Evolutionary conservation across 2,113 vertebrate species (phyloP).

Genomic region (Corythaixoides concolor): DNA sequence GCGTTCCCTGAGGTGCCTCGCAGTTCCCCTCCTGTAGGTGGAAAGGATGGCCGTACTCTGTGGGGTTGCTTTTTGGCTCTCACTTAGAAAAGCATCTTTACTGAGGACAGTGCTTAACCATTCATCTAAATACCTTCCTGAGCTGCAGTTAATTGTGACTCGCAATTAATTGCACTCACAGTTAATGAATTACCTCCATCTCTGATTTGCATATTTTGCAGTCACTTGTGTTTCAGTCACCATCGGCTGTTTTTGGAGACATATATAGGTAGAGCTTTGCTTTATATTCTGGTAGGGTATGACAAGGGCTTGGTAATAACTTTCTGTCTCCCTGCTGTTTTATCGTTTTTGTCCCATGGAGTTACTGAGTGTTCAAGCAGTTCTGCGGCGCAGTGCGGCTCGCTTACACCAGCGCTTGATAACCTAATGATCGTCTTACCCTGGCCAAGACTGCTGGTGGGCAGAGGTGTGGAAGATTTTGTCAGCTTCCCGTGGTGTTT

Average conservation of each 20-base stretch:
- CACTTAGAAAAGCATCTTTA: neutral
- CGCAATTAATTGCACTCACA: neutral
- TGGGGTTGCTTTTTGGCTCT: neutral
- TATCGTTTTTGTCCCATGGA: neutral
- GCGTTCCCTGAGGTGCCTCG: rapidly evolving
- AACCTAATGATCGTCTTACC: neutral
- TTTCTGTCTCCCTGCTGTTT: neutral
- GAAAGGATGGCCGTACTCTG: neutral
- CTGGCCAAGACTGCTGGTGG: neutral
- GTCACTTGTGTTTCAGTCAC: neutral
- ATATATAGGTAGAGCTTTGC: neutral
- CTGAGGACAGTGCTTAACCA: neutral
- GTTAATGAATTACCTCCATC: neutral
- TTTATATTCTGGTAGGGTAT: neutral
- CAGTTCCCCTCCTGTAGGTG: rapidly evolving
- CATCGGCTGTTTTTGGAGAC: neutral
- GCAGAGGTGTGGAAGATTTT: neutral
- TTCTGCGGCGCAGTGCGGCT: neutral
- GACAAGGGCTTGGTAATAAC: neutral
- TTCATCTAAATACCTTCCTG: neutral
- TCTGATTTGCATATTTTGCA: neutral
- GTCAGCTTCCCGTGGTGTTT: neutral
- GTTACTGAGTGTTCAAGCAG: neutral
- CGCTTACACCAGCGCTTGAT: neutral
- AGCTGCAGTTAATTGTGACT: neutral